Evolutionary conservation across 2,113 vertebrate genomes (phyloP).

Genomic region (Maccullochella peelii): DNA sequence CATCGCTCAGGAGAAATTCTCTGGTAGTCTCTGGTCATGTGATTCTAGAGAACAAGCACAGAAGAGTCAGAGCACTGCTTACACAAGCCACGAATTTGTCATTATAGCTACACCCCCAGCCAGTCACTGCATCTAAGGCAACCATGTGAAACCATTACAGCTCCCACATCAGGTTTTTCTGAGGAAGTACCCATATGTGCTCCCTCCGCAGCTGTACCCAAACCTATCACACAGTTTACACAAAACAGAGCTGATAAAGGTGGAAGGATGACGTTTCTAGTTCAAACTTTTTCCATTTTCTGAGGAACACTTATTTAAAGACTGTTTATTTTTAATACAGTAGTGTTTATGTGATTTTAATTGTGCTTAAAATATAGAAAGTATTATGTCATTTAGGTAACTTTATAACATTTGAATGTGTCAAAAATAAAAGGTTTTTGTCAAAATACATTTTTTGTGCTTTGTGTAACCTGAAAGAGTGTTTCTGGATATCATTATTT

Average conservation of each 20-base stretch:
- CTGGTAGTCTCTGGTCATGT: conserved; percentile 58
- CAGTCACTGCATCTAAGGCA: not conserved
- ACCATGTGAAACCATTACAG: conserved; percentile 42
- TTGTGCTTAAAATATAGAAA: not conserved
- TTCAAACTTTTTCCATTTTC: not conserved
- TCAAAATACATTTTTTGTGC: not conserved
- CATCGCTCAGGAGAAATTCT: conserved; percentile 68
- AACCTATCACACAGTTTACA: not conserved
- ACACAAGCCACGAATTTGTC: conserved; percentile 10
- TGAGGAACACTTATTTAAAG: not conserved
- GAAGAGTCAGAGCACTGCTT: conserved; percentile 14
- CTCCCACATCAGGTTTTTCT: conserved; percentile 38
- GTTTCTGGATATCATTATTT: not conserved
- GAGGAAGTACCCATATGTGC: conserved; percentile 13
- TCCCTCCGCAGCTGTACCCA: conserved; percentile 12
- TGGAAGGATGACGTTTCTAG: too few relatives aligned
- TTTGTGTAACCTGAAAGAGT: not conserved
- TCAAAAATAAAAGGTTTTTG: not conserved
- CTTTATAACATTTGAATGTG: not conserved
- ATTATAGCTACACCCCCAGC: not conserved
- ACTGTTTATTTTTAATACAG: not conserved
- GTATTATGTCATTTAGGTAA: not conserved
- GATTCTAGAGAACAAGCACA: conserved; percentile 72
- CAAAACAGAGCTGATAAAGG: not conserved
- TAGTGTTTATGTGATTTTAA: not conserved